Evolutionary conservation across 2,888 invertebrate species (phyloP).

Genomic region (Ceraclea dissimilis): DNA sequence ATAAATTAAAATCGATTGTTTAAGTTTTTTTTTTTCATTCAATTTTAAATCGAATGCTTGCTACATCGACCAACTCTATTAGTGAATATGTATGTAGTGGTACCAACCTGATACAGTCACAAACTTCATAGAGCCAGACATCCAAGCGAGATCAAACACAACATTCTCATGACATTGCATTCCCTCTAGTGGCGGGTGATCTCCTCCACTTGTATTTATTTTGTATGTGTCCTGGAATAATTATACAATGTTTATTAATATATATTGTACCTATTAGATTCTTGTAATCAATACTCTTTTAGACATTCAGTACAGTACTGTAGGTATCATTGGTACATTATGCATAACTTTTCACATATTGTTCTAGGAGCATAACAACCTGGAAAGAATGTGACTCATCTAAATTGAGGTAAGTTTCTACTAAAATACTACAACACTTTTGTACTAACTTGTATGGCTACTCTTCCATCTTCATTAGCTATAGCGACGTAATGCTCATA

Average conservation of each 20-base stretch:
- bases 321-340: too few relatives aligned
- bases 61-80: too few relatives aligned
- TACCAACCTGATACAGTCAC: conserved; percentile 67
- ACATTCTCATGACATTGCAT: conserved; percentile 74
- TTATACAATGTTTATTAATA: not conserved
- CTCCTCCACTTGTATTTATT: conserved; percentile 30
- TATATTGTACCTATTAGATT: not conserved
- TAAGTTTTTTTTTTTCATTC: too few relatives aligned
- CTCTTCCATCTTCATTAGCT: conserved; percentile 79
- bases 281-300: not conserved
- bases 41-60: too few relatives aligned
- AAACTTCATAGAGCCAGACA: conserved; percentile 64
- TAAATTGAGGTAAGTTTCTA: too few relatives aligned
- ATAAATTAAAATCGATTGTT: too few relatives aligned
- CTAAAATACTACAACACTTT: too few relatives aligned
- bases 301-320: too few relatives aligned
- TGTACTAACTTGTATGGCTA: conserved; percentile 55
- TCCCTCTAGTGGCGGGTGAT: conserved; percentile 41
- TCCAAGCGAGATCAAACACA: conserved; percentile 85
- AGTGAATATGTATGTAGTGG: too few relatives aligned
- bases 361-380: too few relatives aligned
- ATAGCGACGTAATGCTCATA: conserved; percentile 68
- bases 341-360: too few relatives aligned
- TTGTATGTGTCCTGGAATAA: conserved; percentile 44
- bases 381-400: too few relatives aligned